Evolutionary conservation across 1,140 invertebrate species (phyloP).

Genomic region (Drosophila simulans): DNA sequence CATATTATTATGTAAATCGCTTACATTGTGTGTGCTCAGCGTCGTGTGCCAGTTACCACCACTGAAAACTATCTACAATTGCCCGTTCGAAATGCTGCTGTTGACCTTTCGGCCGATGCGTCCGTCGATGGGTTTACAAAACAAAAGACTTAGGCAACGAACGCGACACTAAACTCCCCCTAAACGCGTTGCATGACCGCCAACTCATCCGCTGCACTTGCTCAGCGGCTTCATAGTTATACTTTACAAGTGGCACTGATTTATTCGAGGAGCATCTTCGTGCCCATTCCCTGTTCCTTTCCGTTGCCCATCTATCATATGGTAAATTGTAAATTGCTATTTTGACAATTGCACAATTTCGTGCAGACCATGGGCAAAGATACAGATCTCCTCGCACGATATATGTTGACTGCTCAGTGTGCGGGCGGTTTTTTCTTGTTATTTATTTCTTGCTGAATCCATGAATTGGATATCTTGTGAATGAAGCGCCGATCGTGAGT

Average conservation of each 20-base stretch:
- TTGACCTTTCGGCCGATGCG: conserved; percentile 66
- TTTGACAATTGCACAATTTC: conserved; percentile 81
- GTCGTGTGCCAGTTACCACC: conserved; percentile 72
- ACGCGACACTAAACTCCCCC: conserved; percentile 61
- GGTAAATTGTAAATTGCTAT: conserved; percentile 69
- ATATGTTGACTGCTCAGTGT: conserved; percentile 27
- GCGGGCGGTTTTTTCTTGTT: conserved; percentile 35
- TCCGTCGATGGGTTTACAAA: conserved; percentile 41
- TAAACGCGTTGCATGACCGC: conserved; percentile 51
- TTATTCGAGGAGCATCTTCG: conserved; percentile 14
- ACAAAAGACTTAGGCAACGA: conserved; percentile 83
- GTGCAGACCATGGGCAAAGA: conserved; percentile 64
- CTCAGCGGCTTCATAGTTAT: conserved; percentile 27
- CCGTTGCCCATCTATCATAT: conserved; percentile 42
- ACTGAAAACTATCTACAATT: conserved; percentile 33
- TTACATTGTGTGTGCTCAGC: conserved; percentile 67
- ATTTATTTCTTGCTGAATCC: conserved; percentile 54
- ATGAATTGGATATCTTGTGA: conserved; percentile 76
- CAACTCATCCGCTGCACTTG: conserved; percentile 51
- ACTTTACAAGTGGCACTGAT: conserved; percentile 51
- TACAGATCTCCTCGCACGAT: conserved; percentile 72
- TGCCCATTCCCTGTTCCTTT: conserved; percentile 7
- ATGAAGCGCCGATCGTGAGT: conserved; percentile 69
- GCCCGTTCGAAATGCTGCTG: conserved; percentile 57
- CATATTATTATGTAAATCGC: conserved; percentile 78